Base-by-base conservation (phyloP, 2,797 vertebrate species). In the Macroramphosus scolopax region DNA sequence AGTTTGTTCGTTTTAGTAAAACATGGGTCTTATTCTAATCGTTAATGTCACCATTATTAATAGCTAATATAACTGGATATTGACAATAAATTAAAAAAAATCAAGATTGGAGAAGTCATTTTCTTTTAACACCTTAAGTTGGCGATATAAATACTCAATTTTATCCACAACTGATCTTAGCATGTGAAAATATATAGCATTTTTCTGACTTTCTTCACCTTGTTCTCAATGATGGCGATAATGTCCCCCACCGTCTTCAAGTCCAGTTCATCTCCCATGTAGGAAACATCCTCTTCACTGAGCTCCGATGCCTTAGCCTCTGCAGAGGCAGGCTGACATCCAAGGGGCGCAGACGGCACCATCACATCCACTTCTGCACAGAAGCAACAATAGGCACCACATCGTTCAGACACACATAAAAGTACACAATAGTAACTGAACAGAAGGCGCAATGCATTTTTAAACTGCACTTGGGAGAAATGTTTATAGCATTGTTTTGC, bases 211-310 rank as follows among this genome's bases (percentile, higher is more conserved):
- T 26, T 54, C 46, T 40, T 13, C 84, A 97, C 95, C 93, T 98
- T 97, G 76, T 97, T 94, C 70, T 97, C 95, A 72, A 97, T 97
- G 71, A 98, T 98, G 73, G 95, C 95, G 63, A 98, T 97, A 63
- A 98, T 97, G 79, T 98, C 94, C 54, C 95, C 95, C 67, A 97
- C 92, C 0, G 95, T 98, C 80, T 97, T 95, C 33, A 97, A 91
- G 77, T 97, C 94, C 75, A 98, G 88, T 68, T 97, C 95, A 69
- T 95, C 94, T 43, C 93, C 93, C 16, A 95, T 95, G 71, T 96
- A 96, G 58, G 94, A 94, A 51, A 92, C 92, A 54, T 96, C 93
- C 18, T 94, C 93, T 53, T 95, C 87, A 63, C 92, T 91, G 75
- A 94, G 84, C 72, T 92, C 91, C 61, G 91, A 58, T 15, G 64